phyloP scores from a whole-genome alignment of 1,140 invertebrate genomes.

The Panagrolaimus sp. region DNA sequence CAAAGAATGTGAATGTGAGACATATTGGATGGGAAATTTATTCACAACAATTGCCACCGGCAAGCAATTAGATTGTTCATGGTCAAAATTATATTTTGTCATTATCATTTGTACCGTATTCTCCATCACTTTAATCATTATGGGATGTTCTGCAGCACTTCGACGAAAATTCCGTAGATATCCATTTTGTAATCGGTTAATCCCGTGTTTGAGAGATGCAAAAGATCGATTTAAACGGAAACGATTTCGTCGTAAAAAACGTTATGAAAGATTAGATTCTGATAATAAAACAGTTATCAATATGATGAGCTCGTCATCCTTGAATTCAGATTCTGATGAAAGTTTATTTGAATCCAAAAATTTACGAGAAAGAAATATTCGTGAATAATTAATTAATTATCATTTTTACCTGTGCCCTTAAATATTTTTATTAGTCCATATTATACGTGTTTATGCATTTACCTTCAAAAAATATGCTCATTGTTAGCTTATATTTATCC shows the following conservation, averaged over 20 bases:
- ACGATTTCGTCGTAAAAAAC: background rate
- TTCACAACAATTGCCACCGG: background rate
- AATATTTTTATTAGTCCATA: background rate
- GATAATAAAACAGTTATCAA: background rate
- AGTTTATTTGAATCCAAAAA: background rate
- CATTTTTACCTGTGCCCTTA: background rate
- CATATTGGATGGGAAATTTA: background rate
- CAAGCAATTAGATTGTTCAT: background rate
- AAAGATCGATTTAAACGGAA: background rate
- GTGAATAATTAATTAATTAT: constrained; percentile 11
- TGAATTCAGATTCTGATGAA: constrained; percentile 9
- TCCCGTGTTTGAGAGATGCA: background rate
- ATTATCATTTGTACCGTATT: background rate
- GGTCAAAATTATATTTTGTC: constrained; percentile 11
- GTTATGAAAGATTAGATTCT: background rate
- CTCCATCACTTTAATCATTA: background rate
- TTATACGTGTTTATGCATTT: background rate
- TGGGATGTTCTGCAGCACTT: background rate
- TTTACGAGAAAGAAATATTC: background rate
- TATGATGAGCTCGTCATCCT: background rate
- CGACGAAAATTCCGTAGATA: background rate
- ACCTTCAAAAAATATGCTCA: no score
- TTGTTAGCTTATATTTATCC: no score
- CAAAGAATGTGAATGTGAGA: constrained; percentile 3
- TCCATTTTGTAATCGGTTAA: constrained; percentile 3